A percentile compares a stretch with the other conserved stretches of the same genome.
Evolutionary conservation across 2,113 vertebrate genomes (phyloP).

Genomic region (Vidua chalybeata): DNA sequence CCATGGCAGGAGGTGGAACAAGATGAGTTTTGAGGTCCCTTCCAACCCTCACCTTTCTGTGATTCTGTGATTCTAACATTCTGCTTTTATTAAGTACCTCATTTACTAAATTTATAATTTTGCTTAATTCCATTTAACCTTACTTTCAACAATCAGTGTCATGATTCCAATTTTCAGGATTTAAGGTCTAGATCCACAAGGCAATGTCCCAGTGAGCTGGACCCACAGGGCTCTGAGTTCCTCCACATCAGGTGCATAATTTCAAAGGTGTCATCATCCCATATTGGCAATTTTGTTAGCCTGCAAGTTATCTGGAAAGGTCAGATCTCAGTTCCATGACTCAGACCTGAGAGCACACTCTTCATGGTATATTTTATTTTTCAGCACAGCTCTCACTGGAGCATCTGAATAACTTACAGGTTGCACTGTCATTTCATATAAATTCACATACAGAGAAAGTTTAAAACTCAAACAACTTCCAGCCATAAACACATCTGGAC

Average conservation of each 20-base stretch:
- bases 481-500: slow-evolving; percentile 66
- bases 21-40: not conserved
- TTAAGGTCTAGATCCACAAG: not conserved
- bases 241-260: not conserved
- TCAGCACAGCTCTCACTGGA: not conserved
- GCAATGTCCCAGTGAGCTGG: not conserved
- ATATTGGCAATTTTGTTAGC: not conserved
- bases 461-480: not conserved
- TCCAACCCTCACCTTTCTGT: not conserved
- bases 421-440: not conserved
- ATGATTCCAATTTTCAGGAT: not conserved
- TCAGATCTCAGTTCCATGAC: not conserved
- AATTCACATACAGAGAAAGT: not conserved
- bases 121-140: not conserved
- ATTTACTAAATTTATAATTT: not conserved
- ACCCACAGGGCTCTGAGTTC: not conserved
- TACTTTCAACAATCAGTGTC: not conserved
- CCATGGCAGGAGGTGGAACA: not conserved
- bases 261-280: not conserved
- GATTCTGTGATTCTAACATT: not conserved
- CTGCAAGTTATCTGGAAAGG: not conserved
- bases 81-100: not conserved
- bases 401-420: not conserved
- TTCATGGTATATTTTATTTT: not conserved
- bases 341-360: not conserved